Evolutionary conservation across 2,113 vertebrate species (phyloP), one percentile per base, ranked within the genome.

Genomic region (Tautogolabrus adspersus): DNA sequence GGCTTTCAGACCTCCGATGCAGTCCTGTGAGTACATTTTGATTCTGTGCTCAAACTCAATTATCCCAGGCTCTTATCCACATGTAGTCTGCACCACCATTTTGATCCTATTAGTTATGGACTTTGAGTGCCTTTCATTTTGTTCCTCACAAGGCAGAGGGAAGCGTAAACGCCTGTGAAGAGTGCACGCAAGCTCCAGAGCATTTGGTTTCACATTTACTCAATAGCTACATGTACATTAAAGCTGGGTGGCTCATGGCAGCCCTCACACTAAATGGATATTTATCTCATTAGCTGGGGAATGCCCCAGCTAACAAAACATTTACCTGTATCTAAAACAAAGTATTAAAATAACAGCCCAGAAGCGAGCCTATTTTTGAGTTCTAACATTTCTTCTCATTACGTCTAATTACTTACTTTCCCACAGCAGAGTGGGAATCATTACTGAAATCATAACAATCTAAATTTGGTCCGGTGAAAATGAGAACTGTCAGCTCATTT

Each of bases 401-500:
- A 69, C 54, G 44, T 72, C 83, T 87, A 90, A 91, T 93, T 85
- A 87, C 62, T 72, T 18, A 38, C 57, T 26, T 85, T 81, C 84
- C 64, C 55, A 62, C 38, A 77, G 85, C 84, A 42, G 60, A 81
- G 77, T 66, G 73, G 82, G 81, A 87, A 77, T 54, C 67, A 85
- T 82, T 66, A 78, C 70, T 12, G 64, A 74, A 89, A 83, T 81
- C 83, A 87, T 83, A 79, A 83, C 84, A 77, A 89, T 90, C 78
- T 87, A 83, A 91, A 87, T 85, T 77, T 78, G 61, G 66, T 58
- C 58, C 12, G 11, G 44, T 8, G 59, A 84, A 83, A 89, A 87
- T 83, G 69, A 82, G 76, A 59, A 83, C 80, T 83, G 88, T 88
- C 86, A 87, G 87, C 88, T 88, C 72, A 84, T 88, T 91, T 78